phyloP scores from a whole-genome alignment of 2,888 invertebrate species.

The Pyrochroa serraticornis region DNA sequence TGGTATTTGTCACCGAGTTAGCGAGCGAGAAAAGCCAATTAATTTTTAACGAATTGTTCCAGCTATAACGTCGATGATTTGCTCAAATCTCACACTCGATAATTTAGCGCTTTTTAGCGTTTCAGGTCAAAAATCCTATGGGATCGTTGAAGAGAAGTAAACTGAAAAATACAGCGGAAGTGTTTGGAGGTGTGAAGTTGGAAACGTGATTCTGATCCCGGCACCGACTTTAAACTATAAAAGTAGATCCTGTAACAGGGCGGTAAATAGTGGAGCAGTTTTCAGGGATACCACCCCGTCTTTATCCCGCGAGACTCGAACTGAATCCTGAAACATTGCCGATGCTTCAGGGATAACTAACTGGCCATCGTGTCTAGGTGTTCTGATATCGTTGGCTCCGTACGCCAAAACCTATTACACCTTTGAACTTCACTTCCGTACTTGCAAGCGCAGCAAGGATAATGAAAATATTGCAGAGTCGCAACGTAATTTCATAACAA shows the following conservation, averaged over 20 bases:
- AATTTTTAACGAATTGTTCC: slow-evolving; percentile 21
- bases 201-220: slow-evolving; percentile 37
- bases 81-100: not conserved
- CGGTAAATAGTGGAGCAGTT: slow-evolving; percentile 34
- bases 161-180: slow-evolving; percentile 23
- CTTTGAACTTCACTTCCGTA: not conserved
- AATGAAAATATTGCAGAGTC: too few relatives aligned
- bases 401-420: slow-evolving; percentile 12
- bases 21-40: slow-evolving; percentile 23
- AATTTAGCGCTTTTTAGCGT: slow-evolving; percentile 19
- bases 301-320: slow-evolving; percentile 22
- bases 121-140: slow-evolving; percentile 12
- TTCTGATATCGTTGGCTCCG: slow-evolving; percentile 12
- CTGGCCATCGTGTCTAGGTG: slow-evolving; percentile 21
- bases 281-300: slow-evolving; percentile 8
- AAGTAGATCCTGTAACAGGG: slow-evolving; percentile 38
- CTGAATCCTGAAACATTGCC: slow-evolving; percentile 29
- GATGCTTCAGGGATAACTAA: slow-evolving; percentile 21
- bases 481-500: too few relatives aligned
- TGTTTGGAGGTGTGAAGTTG: slow-evolving; percentile 30
- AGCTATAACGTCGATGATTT: slow-evolving; percentile 10
- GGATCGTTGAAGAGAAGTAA: slow-evolving; percentile 8
- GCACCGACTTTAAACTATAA: slow-evolving; percentile 39
- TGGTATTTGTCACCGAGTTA: slow-evolving; percentile 21
- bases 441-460: too few relatives aligned